Evolutionary conservation across 2,113 vertebrate genomes (phyloP).

Genomic region (Trichechus manatus): DNA sequence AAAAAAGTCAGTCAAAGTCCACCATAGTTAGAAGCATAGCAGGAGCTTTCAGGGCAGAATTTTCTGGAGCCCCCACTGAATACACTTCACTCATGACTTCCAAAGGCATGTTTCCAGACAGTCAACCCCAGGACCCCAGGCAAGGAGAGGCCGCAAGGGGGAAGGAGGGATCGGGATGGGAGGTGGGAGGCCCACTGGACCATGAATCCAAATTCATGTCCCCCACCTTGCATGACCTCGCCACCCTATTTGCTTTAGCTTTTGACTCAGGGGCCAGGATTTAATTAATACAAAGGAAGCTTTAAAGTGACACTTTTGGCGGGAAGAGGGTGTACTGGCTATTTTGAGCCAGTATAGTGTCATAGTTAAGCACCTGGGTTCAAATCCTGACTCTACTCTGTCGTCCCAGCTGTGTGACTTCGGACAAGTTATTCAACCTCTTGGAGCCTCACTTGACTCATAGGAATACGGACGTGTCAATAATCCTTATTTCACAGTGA

Average conservation of each 20-base stretch:
- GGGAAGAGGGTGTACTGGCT: not conserved
- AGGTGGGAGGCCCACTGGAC: rapidly evolving
- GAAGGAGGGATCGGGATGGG: not conserved
- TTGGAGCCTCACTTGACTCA: not conserved
- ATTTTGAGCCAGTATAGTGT: not conserved
- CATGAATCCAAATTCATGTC: not conserved
- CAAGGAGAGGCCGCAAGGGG: not conserved
- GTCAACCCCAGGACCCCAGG: not conserved
- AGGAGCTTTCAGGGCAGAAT: too few species aligned
- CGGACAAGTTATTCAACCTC: not conserved
- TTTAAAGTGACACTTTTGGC: not conserved
- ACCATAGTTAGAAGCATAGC: not conserved
- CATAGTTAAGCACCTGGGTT: not conserved
- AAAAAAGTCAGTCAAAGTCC: not conserved
- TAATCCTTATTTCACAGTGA: not conserved
- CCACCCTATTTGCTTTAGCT: not conserved
- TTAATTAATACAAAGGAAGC: not conserved
- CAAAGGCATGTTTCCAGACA: not conserved
- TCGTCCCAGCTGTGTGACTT: not conserved
- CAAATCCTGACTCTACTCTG: not conserved
- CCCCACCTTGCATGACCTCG: not conserved
- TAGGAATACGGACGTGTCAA: not conserved
- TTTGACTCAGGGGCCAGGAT: not conserved
- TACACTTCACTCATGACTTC: not conserved
- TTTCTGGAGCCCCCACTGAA: not conserved